Conservation (phyloP, 2,113 vertebrate genomes). For the Lycaon pictus region DNA sequence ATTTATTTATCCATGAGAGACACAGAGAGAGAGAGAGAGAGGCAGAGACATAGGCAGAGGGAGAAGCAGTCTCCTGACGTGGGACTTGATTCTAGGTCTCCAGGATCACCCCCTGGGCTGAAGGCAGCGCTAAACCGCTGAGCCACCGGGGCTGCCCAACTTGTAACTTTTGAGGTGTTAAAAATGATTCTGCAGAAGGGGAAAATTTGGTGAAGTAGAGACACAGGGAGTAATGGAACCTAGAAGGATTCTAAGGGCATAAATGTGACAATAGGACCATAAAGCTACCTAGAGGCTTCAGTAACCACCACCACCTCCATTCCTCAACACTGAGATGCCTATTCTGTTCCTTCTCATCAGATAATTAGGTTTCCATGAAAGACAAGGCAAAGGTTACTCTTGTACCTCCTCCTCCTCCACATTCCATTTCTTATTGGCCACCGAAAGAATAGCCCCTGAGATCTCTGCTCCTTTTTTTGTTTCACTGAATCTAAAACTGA, state of each 20-base stretch:
- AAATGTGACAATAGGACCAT: neutral
- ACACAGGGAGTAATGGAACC: accelerated
- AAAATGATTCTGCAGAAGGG: neutral
- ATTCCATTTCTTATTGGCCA: neutral
- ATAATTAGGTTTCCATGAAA: neutral
- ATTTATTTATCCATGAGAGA: too few species aligned
- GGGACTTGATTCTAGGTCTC: too few species aligned
- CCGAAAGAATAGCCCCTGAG: neutral
- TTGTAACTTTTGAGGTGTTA: neutral
- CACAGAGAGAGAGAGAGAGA: too few species aligned
- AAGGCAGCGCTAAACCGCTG: too few species aligned
- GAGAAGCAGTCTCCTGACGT: too few species aligned
- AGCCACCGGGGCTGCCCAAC: neutral
- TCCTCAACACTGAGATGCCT: neutral
- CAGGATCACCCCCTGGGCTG: too few species aligned
- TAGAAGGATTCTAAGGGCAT: neutral
- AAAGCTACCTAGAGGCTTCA: neutral
- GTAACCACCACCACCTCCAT: neutral
- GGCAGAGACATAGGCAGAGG: too few species aligned
- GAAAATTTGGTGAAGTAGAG: neutral
- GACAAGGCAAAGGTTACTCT: neutral
- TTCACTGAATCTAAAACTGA: constrained; percentile 9
- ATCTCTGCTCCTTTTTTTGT: neutral
- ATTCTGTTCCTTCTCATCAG: neutral
- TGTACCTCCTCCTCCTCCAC: neutral